Evolutionary conservation across 1,140 invertebrate species (phyloP).

Genomic region (Cyclina sinensis): DNA sequence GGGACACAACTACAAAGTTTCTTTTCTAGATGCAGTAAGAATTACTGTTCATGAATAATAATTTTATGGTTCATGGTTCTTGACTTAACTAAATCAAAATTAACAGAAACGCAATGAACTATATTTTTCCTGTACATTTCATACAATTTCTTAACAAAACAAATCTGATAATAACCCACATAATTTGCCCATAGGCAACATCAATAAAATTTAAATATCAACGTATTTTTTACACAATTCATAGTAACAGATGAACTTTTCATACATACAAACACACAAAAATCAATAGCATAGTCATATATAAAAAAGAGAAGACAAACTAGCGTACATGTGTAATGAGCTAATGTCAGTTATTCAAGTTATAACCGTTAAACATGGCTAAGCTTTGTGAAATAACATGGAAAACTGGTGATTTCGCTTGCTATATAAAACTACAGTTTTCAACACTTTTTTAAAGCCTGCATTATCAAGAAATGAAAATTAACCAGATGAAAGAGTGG

Average conservation of each 20-base stretch:
- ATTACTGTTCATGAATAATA: not conserved
- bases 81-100: not conserved
- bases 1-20: too few species aligned
- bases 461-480: too few species aligned
- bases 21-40: too few species aligned
- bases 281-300: slow-evolving; percentile 35
- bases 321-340: slow-evolving; percentile 1
- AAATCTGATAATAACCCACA: not conserved
- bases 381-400: too few species aligned
- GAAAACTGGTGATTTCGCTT: too few species aligned
- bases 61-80: not conserved
- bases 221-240: not conserved
- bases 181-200: slow-evolving; percentile 5
- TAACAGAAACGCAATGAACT: not conserved
- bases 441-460: too few species aligned
- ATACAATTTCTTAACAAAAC: not conserved
- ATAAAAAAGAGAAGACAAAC: slow-evolving; percentile 13
- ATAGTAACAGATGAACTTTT: not conserved
- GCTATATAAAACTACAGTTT: too few species aligned
- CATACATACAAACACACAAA: slow-evolving; percentile 9
- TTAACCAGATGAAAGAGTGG: too few species aligned
- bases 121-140: not conserved
- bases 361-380: too few species aligned
- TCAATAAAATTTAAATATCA: slow-evolving; percentile 31
- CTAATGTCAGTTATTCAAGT: not conserved